phyloP scores from a whole-genome alignment of 2,797 vertebrate species.

The Astyanax mexicanus region DNA sequence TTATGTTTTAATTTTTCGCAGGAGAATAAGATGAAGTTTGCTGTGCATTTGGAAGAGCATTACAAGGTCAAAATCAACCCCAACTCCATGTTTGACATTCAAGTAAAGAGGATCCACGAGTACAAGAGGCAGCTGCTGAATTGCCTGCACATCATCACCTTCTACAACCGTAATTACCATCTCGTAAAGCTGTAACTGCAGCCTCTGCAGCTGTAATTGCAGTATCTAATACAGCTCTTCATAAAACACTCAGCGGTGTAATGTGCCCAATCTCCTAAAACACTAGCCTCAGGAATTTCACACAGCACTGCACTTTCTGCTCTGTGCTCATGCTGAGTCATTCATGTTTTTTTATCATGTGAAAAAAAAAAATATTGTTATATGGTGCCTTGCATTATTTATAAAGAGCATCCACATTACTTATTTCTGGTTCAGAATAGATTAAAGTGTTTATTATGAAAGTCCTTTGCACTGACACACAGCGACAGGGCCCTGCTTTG shows the following conservation, averaged over 20 bases:
- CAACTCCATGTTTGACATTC: slow-evolving; percentile 90
- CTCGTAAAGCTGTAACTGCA: neutral
- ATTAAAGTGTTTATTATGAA: too few species aligned
- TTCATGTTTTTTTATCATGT: too few species aligned
- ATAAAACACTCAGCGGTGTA: neutral
- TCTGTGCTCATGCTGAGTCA: too few species aligned
- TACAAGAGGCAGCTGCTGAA: slow-evolving; percentile 94
- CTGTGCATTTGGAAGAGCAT: slow-evolving; percentile 82
- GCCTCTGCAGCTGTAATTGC: neutral
- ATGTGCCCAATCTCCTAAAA: neutral
- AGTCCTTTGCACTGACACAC: too few species aligned
- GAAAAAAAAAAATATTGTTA: too few species aligned
- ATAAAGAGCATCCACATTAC: too few species aligned
- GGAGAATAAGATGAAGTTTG: slow-evolving; percentile 95
- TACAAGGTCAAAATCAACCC: slow-evolving; percentile 91
- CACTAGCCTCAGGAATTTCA: neutral
- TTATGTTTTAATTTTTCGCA: slow-evolving; percentile 53
- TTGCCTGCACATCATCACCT: slow-evolving; percentile 90
- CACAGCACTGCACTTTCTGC: too few species aligned
- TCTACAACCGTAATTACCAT: slow-evolving; percentile 86
- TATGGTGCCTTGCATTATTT: too few species aligned
- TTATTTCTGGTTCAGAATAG: too few species aligned
- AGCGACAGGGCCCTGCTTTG: too few species aligned
- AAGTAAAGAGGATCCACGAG: slow-evolving; percentile 94
- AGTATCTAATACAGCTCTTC: neutral